Evolutionary conservation across 2,888 invertebrate species (phyloP), one percentile per base, ranked within the genome.

Genomic region (Lithophane leautieri): DNA sequence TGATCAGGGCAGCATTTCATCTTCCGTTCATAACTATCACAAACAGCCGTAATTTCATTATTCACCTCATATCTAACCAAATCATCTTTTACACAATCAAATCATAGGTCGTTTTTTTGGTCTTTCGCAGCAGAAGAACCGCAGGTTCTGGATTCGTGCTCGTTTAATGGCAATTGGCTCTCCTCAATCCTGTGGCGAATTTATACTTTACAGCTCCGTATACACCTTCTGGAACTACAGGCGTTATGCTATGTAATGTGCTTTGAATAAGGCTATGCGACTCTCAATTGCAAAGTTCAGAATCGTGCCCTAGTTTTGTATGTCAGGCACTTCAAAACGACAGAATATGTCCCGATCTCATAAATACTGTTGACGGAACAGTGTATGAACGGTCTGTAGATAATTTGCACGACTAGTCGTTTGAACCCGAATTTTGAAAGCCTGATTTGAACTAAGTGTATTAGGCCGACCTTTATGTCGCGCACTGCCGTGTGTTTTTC

Each of bases 281-380:
- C 74, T 19, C 52, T 52, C 52, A 42, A 74, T 75, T 52, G 52
- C 52, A 52, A 74, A 74, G 61, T 74, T 74, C 75, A 75, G 14
- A 75, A 74, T 52, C 61, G 75, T 74, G 61, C n/a, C 19, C 74
- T 74, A 50, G 28, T 52, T 60, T 28, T 61, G 42, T 61, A 52
- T 61, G 74, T 61, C 74, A 52, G 42, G 8, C 22, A 12, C 12
- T 71, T 12, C 16, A 16, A 16, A 54, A 70, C 19, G 19, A 19
- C 42, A 42, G 22, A 71, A 28, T 50, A 40, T 40, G 50, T 11
- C 25, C 16, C 12, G 6, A 42, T 52, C 52, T 22, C 28, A 42
- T 70, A 22, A 16, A 69, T 69, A 28, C 22, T 28, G 22, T 52
- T 52, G 2, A 52, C 69, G 25, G 25, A 71, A 68, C 19, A 22